Base-by-base conservation (phyloP, 1,140 invertebrate genomes). In the Drosophila arizonae region DNA sequence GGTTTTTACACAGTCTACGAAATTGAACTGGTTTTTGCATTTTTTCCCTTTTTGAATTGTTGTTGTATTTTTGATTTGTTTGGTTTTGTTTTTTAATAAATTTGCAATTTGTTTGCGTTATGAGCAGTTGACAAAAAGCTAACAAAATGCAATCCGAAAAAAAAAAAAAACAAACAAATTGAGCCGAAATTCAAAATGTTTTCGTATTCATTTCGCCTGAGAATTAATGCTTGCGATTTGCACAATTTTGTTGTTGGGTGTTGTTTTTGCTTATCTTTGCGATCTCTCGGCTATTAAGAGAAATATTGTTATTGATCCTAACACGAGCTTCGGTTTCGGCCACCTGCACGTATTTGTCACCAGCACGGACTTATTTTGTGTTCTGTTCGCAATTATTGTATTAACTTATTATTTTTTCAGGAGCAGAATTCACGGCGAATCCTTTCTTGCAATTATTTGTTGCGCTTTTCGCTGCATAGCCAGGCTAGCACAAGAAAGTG, bases 21-120 rank as follows among this genome's bases (percentile, higher is more conserved):
- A 50, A 26, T 30, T 57, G 54, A 57, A 57, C 39, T 52, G 72
- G 79, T 65, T 77, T 79, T 39, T 39, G 36, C 46, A 21, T 45
- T 48, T 54, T 33, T 17, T 1, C 21, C 21, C 1, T 24, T 24
- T 46, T 46, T 17, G 17, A 46, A 46, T 8, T 15, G 28, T 11
- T 72, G 61, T 36, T 17, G 4, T 30, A 24, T 8, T 8, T n/a
- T 26, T 39, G 39, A 24, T 58, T 21, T 57, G 58, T 26, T 55
- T 58, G 39, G 24, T 61, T 55, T 66, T 50, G 17, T 41, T 11
- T 72, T 80, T 74, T 46, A 3, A 46, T 51, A 81, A 62, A 60
- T 74, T 72, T 68, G 58, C 72, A 72, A 58, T 60, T 67, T 67
- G 63, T 72, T 66, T 72, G 52, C 15, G 39, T 56, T 81, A 76